phyloP scores from a whole-genome alignment of 2,113 vertebrate genomes.

The Cyprinodon tularosa region DNA sequence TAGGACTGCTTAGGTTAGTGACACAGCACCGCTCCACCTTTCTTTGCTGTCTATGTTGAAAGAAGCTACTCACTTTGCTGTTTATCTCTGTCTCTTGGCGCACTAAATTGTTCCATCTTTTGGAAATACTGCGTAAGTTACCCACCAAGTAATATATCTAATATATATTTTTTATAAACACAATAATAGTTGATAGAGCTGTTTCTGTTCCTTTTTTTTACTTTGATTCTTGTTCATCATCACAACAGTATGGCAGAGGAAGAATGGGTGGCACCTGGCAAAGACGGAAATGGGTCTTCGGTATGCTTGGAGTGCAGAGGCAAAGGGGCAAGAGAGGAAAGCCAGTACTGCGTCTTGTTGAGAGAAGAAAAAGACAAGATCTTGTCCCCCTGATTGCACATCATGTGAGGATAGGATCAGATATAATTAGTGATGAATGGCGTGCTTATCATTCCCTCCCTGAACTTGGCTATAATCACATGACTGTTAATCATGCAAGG shows the following conservation, averaged over 20 bases:
- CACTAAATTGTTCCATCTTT: too few species aligned
- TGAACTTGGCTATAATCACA: too few species aligned
- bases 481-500: too few species aligned
- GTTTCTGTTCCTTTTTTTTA: not conserved
- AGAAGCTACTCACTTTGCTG: too few species aligned
- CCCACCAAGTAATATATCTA: too few species aligned
- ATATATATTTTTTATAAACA: too few species aligned
- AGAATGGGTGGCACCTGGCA: not conserved
- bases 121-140: too few species aligned
- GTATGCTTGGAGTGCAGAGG: not conserved
- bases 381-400: not conserved
- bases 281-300: conserved; percentile 1
- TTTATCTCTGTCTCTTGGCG: too few species aligned
- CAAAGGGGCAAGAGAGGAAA: not conserved
- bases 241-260: not conserved
- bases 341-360: not conserved
- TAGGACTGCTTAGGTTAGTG: too few species aligned
- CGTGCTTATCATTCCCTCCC: too few species aligned
- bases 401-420: not conserved
- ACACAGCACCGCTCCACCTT: too few species aligned
- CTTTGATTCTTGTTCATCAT: not conserved
- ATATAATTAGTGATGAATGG: not conserved
- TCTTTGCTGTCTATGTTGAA: too few species aligned
- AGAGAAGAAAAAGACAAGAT: not conserved
- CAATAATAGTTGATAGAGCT: not conserved